Percentiles rank a stretch among this genome's conserved stretches.
phyloP scores from a whole-genome alignment of 1,140 invertebrate species.

The Drosophila littoralis region DNA sequence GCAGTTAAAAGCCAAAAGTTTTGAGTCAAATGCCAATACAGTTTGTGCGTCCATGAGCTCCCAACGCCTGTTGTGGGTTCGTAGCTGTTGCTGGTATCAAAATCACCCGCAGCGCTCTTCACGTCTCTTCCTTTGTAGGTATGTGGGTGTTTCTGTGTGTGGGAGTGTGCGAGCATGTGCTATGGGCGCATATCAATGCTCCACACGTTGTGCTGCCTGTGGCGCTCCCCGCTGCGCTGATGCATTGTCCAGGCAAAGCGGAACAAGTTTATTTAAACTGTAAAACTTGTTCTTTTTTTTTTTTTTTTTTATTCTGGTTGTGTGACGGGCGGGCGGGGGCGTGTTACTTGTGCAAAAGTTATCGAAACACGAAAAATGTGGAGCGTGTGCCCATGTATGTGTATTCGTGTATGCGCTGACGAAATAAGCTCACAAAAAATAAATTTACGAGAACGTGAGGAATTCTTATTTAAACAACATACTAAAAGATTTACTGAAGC shows the following conservation, averaged over 20 bases:
- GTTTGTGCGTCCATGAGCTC: slow-evolving; percentile 56
- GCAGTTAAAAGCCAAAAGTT: slow-evolving; percentile 66
- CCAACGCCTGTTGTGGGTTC: slow-evolving; percentile 40
- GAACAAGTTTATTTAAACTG: slow-evolving; percentile 82
- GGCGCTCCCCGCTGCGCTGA: slow-evolving; percentile 7
- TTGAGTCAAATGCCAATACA: slow-evolving; percentile 81
- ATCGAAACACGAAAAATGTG: slow-evolving; percentile 65
- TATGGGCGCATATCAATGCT: slow-evolving; percentile 71
- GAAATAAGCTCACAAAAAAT: slow-evolving; percentile 36
- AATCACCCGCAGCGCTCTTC: background rate
- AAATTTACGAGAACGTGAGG: slow-evolving; percentile 23
- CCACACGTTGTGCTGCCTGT: slow-evolving; percentile 61
- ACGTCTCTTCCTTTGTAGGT: background rate
- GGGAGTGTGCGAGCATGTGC: slow-evolving; percentile 38
- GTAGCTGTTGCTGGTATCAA: slow-evolving; percentile 15
- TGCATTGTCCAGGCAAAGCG: slow-evolving; percentile 66
- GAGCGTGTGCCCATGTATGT: slow-evolving; percentile 24
- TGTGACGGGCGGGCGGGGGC: background rate
- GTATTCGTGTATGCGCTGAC: background rate
- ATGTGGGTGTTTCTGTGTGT: no score
- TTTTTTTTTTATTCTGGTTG: slow-evolving; percentile 12
- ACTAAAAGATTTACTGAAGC: slow-evolving; percentile 27
- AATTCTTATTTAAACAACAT: slow-evolving; percentile 17
- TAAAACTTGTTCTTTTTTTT: slow-evolving; percentile 61
- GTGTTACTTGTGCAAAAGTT: slow-evolving; percentile 61